phyloP scores from a whole-genome alignment of 2,113 vertebrate genomes.

The human region GRCh38 chr1:7454501-7455000 shows the following conservation, averaged over 20 bases:
- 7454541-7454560: too few relatives aligned
- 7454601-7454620: rapidly evolving
- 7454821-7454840: not conserved
- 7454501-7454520: not conserved
- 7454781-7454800: not conserved
- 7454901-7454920: rapidly evolving
- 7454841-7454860: not conserved
- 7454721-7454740: not conserved
- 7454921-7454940: not conserved
- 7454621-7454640: not conserved
- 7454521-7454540: rapidly evolving
- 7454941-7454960: not conserved
- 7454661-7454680: too few relatives aligned
- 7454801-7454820: not conserved
- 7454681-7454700: not conserved
- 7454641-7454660: too few relatives aligned
- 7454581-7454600: rapidly evolving
- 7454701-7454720: not conserved
- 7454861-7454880: not conserved
- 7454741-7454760: not conserved
- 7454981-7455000: not conserved
- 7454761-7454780: not conserved
- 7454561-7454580: rapidly evolving
- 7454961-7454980: not conserved
- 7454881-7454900: not conserved